Conservation (phyloP, 1,140 invertebrate genomes). For the Nebria ingens region DNA sequence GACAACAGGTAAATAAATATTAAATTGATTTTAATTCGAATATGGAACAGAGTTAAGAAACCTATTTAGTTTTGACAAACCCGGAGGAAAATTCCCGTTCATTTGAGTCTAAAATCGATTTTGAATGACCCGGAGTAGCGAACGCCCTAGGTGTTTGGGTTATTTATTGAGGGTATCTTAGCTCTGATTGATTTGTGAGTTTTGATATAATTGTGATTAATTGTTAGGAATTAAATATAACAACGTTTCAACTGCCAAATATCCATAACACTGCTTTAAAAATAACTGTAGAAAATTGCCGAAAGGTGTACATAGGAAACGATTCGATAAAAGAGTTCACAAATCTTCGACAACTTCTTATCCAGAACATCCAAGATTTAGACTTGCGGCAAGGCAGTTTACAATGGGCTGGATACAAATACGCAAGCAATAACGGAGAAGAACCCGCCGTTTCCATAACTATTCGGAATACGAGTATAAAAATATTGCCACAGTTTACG, state of each 20-base stretch:
- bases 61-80: no score
- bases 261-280: background rate
- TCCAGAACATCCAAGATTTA: slow-evolving; percentile 4
- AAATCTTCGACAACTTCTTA: background rate
- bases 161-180: no score
- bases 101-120: no score
- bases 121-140: no score
- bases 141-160: no score
- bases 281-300: slow-evolving; percentile 17
- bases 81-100: no score
- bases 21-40: no score
- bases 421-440: slow-evolving; percentile 17
- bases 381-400: slow-evolving; percentile 19
- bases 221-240: background rate
- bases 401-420: slow-evolving; percentile 26
- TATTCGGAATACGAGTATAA: slow-evolving; percentile 19
- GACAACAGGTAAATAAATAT: no score
- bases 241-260: background rate
- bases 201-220: no score
- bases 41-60: no score
- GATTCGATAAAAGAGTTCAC: background rate
- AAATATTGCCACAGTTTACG: slow-evolving; percentile 30
- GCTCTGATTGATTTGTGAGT: no score
- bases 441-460: slow-evolving; percentile 23
- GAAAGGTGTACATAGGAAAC: slow-evolving; percentile 9